Base-by-base conservation (phyloP, 1,140 invertebrate species). In the Mizuhopecten yessoensis region DNA sequence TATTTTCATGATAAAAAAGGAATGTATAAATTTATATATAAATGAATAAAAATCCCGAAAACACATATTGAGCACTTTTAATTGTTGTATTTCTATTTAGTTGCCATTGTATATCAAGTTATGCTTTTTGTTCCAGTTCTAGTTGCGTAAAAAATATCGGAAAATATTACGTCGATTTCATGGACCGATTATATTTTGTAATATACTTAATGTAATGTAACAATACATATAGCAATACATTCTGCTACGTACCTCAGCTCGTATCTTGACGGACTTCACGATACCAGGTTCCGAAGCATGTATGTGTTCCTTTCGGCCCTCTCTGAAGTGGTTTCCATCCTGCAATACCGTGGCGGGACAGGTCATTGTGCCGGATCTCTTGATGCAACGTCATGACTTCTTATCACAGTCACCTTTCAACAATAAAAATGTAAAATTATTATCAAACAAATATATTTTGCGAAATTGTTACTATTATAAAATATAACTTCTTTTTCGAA, bases 201-300 rank as follows among this genome's bases (percentile, higher is more conserved):
- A 86, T 86, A 86, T n/a, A n/a, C n/a, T n/a, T n/a, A n/a, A n/a
- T n/a, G n/a, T n/a, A n/a, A n/a, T n/a, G n/a, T n/a, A n/a, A n/a
- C n/a, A n/a, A n/a, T n/a, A n/a, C n/a, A n/a, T n/a, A n/a, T 17
- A 20, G 9, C 75, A 33, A 5, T 9, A 9, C 33, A 86, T 86
- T 86, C 33, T 86, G 75, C 33, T 49, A 57, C 42, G 23, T 89
- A 89, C 88, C 45, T 89, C 88, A 23, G 34, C 34, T 23, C 86
- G 88, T 3, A 89, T 89, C 34, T 17, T 89, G 34, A 89, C 42
- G 9, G 88, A 11, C 9, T 45, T 36, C 7, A 86, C 33, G 9
- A 89, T 89, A 11, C 88, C 88, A 15, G 88, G 88, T 34, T 89
- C 7, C 34, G 88, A 10, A 34, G 45, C 45, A 36, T 89, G 45